A percentile compares a stretch with the other conserved stretches of the same genome.
Conservation (phyloP, 2,888 invertebrate genomes). For the Xylota segnis region DNA sequence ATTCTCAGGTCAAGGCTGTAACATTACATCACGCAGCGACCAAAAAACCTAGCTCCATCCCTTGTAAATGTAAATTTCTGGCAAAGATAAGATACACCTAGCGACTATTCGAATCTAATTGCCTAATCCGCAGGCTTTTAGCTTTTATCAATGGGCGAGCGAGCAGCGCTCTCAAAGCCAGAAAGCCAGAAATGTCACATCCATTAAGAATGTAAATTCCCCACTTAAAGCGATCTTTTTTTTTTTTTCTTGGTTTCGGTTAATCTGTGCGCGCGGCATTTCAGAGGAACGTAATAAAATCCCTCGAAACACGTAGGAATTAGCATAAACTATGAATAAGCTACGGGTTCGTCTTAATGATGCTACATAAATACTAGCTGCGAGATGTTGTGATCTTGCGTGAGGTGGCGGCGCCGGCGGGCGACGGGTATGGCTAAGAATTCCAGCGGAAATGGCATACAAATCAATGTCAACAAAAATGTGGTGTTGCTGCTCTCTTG, state of each 20-base stretch:
- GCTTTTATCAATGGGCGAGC: constrained; percentile 35
- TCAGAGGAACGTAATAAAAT: constrained; percentile 58
- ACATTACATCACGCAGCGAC: background rate
- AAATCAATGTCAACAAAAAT: constrained; percentile 69
- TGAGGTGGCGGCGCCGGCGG: background rate
- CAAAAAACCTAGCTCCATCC: background rate
- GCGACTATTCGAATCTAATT: background rate
- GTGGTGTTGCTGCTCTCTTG: background rate
- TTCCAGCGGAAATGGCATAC: constrained; percentile 63
- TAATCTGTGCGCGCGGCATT: constrained; percentile 40
- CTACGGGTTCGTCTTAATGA: constrained; percentile 35
- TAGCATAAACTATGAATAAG: constrained; percentile 68
- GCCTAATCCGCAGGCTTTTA: constrained; percentile 15
- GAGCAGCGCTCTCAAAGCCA: constrained; percentile 4
- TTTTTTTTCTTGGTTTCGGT: background rate
- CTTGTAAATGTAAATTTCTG: constrained; percentile 5
- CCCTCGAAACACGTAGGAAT: constrained; percentile 61
- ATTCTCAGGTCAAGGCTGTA: background rate
- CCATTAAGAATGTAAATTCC: constrained; percentile 59
- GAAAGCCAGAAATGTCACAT: constrained; percentile 55
- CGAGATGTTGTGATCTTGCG: constrained; percentile 29
- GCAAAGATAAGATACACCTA: constrained; percentile 13
- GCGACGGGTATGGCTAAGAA: constrained; percentile 18
- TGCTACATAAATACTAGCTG: constrained; percentile 23
- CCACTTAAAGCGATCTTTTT: constrained; percentile 17